phyloP scores from a whole-genome alignment of 2,888 invertebrate species.

The Melikaiella ostensackeni region DNA sequence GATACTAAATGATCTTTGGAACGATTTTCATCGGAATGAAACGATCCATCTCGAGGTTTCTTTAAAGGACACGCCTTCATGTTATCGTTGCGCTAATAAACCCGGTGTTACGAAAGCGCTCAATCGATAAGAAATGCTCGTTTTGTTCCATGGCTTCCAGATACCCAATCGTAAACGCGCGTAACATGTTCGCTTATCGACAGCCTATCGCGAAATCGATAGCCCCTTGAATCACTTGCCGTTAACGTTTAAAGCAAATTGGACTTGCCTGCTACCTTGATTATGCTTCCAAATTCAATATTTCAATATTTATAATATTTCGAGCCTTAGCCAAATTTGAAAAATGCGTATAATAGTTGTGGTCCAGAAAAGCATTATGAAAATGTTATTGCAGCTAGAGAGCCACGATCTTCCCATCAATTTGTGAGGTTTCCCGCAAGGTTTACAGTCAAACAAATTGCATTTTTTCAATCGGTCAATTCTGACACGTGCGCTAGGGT shows the following conservation, averaged over 20 bases:
- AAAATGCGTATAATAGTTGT: too few species aligned
- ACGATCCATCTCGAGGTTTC: slow-evolving; percentile 48
- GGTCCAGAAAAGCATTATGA: too few species aligned
- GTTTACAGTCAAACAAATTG: too few species aligned
- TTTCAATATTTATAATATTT: background rate
- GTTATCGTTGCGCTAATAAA: slow-evolving; percentile 67
- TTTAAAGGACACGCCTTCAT: slow-evolving; percentile 47
- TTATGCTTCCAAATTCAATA: background rate
- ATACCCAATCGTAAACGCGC: slow-evolving; percentile 30
- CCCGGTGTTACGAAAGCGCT: slow-evolving; percentile 62
- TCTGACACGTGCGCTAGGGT: too few species aligned
- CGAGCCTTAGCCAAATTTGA: too few species aligned
- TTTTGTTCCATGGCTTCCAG: slow-evolving; percentile 55
- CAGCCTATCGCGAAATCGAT: slow-evolving; percentile 36
- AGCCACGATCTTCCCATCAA: too few species aligned
- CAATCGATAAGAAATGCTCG: slow-evolving; percentile 63
- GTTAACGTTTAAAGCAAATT: slow-evolving; percentile 31
- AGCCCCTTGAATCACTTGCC: slow-evolving; percentile 17
- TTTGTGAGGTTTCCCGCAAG: too few species aligned
- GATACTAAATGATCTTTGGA: slow-evolving; percentile 27
- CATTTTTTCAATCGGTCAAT: too few species aligned
- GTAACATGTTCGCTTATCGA: slow-evolving; percentile 36
- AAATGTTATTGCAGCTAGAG: too few species aligned
- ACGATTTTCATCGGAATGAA: slow-evolving; percentile 33
- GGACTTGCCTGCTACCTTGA: slow-evolving; percentile 28